Evolutionary conservation across 1,140 invertebrate genomes (phyloP), one percentile per base, ranked within the genome.

Genomic region (Orchesella cincta): DNA sequence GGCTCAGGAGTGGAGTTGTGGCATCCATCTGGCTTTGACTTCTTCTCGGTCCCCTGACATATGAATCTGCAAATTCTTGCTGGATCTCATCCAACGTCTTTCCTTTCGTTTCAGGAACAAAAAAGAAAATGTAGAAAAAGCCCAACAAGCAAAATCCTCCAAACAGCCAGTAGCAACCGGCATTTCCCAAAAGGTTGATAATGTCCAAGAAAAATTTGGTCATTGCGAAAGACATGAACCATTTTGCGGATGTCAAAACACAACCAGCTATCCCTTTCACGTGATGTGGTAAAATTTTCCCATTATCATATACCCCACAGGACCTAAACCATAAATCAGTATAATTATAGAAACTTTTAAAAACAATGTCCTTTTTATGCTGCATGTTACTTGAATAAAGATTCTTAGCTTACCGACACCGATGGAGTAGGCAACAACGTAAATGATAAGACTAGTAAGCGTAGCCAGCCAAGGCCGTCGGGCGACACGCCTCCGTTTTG

Each of bases 91-190:
- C 77, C 39, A 93, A 85, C 0, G 89, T 89, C 83, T 91, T 92
- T 0, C 89, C 90, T 84, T 93, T 93, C 0, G 93, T 94, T 85
- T 94, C 93, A 0, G 92, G 92, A 0, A 94, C 89, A 79, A 90
- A 86, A 78, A 91, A 88, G 81, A 88, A 90, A 3, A 86, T 85
- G 76, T 89, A 91, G 1, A 88, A 20, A 0, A 85, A 83, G 1
- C 88, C 85, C 12, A 88, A 54, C 1, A 86, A 84, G 2, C 88
- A 87, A 74, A 89, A 83, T 18, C 85, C 86, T 0, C 89, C 82
- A 81, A 91, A 92, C 16, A 88, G 83, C 86, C 88, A 90, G 83
- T 90, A 91, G 5, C 87, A 87, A 0, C 83, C 85, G 51, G 88
- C 89, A 16, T 85, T 84, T 39, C 87, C 86, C 26, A 91, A 83